Conservation (phyloP, 2,797 vertebrate species). For the Tapera naevia region DNA sequence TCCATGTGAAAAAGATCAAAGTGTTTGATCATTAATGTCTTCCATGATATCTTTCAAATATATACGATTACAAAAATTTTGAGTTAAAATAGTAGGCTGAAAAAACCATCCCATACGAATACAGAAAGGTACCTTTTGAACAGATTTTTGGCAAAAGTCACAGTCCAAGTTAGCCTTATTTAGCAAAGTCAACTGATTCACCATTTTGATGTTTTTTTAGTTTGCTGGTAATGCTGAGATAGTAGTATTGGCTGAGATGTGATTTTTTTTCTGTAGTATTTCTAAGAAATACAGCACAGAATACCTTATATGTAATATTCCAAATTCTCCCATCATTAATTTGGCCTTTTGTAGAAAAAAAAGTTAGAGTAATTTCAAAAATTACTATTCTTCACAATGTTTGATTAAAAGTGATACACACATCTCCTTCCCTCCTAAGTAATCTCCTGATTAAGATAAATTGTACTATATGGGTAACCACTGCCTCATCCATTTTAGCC, state of each 20-base stretch:
- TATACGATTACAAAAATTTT: background rate
- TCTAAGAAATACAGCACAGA: background rate
- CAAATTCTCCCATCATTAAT: background rate
- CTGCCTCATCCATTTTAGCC: background rate
- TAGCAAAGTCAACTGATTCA: background rate
- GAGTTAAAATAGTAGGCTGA: background rate
- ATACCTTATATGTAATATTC: background rate
- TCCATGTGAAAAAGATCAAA: background rate
- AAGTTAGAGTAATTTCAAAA: background rate
- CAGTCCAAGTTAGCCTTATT: background rate
- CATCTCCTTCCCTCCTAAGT: background rate
- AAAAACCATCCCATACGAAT: background rate
- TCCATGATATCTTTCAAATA: background rate
- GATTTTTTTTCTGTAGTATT: background rate
- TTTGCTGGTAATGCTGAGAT: background rate
- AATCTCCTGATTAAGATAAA: background rate
- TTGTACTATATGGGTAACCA: background rate
- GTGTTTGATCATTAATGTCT: background rate
- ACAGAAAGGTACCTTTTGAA: background rate
- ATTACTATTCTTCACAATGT: background rate
- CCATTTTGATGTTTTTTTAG: background rate
- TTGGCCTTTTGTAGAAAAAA: background rate
- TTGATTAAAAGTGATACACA: background rate
- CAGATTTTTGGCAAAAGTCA: background rate
- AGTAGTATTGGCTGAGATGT: background rate